These are phyloP conservation scores for Abscondita cerata DNA, from an alignment of 2,888 invertebrate species.

Conservation along the genomic window DNA sequence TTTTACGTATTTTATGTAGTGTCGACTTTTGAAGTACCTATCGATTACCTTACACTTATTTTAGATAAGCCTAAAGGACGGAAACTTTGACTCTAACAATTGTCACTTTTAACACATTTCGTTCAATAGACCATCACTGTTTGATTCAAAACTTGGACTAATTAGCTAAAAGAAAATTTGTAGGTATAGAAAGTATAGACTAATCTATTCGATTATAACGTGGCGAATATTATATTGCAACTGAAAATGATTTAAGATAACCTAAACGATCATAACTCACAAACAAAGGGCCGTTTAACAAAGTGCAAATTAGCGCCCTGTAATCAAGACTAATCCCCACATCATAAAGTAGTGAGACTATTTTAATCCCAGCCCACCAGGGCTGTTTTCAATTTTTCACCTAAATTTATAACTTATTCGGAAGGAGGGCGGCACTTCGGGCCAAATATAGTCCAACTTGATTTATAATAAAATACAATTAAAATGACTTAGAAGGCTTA, in stretches of 20 bases:
- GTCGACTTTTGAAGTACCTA: conserved; percentile 28
- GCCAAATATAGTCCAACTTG: conserved; percentile 30
- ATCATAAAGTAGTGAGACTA: conserved; percentile 57
- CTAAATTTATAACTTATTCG: conserved; percentile 58
- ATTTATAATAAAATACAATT: conserved; percentile 30
- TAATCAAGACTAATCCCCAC: conserved; percentile 55
- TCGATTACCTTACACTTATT: conserved; percentile 29
- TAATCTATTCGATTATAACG: conserved; percentile 10
- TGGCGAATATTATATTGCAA: conserved; percentile 21
- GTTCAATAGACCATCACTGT: too few species aligned
- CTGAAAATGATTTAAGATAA: conserved; percentile 29
- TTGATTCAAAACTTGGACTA: too few species aligned
- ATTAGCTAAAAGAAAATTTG: too few species aligned
- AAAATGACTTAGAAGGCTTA: background rate
- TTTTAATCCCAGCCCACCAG: conserved; percentile 53
- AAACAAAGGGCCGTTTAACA: conserved; percentile 35
- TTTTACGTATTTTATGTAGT: conserved; percentile 32
- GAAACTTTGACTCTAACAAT: background rate
- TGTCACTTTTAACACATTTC: background rate
- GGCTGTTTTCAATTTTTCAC: conserved; percentile 52
- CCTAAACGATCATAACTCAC: conserved; percentile 33
- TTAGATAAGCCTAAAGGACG: conserved; percentile 8
- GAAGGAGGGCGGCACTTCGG: conserved; percentile 43
- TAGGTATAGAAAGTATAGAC: conserved; percentile 15
- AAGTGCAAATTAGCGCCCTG: conserved; percentile 53